phyloP scores from a whole-genome alignment of 2,797 vertebrate species.

The Siniperca undulata region DNA sequence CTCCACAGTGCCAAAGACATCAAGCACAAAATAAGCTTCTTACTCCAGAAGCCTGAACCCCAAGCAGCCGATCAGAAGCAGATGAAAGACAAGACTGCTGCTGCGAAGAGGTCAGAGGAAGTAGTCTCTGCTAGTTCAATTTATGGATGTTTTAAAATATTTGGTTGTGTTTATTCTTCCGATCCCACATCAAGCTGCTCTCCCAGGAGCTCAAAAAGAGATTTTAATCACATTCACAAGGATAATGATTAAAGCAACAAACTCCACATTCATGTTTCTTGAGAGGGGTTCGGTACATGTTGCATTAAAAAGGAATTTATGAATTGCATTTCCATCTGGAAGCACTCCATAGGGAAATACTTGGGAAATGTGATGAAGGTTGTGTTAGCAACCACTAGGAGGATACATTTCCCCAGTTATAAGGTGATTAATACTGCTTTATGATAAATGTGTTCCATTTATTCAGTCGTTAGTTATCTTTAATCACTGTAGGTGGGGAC shows the following conservation, averaged over 20 bases:
- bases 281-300: background rate
- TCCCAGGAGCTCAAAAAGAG: background rate
- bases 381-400: background rate
- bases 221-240: background rate
- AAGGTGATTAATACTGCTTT: background rate
- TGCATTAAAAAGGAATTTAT: background rate
- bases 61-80: conserved; percentile 83
- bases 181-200: background rate
- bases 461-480: background rate
- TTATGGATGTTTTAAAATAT: background rate
- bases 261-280: background rate
- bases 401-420: background rate
- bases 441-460: background rate
- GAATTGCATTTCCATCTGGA: background rate
- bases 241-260: background rate
- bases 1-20: conserved; percentile 92
- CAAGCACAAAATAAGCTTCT: conserved; percentile 93
- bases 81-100: conserved; percentile 80
- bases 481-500: background rate
- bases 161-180: background rate
- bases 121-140: background rate
- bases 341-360: background rate
- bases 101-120: conserved; percentile 86
- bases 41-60: conserved; percentile 92
- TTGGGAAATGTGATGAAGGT: background rate